Evolutionary conservation across 1,140 invertebrate genomes (phyloP).

Genomic region (Pachyrhynchus sulphureomaculatus): DNA sequence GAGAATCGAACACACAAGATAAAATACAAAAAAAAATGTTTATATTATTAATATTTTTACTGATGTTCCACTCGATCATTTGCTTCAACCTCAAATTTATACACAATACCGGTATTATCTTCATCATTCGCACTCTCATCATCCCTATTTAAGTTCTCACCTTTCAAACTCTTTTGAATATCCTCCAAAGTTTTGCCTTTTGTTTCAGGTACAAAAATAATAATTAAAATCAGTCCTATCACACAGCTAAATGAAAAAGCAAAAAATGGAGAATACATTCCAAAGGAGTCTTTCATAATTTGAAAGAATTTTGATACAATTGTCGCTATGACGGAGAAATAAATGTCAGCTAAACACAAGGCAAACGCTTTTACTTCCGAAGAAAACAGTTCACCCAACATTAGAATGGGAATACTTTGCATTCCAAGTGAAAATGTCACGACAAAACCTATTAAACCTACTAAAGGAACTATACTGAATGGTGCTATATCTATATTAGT

Average conservation of each 20-base stretch:
- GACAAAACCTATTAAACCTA: constrained; percentile 68
- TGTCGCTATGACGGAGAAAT: constrained; percentile 71
- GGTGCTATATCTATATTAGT: constrained; percentile 33
- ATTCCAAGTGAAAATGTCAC: constrained; percentile 69
- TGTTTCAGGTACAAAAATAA: constrained; percentile 75
- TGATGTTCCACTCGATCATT: not conserved
- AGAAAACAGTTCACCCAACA: constrained; percentile 75
- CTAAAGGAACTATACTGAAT: constrained; percentile 58
- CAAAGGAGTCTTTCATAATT: constrained; percentile 60
- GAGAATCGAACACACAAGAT: no score
- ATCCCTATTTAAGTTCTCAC: not conserved
- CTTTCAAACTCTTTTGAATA: constrained; percentile 42
- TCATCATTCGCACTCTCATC: not conserved
- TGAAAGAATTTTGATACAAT: constrained; percentile 74
- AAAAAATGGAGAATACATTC: constrained; percentile 71
- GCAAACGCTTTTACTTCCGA: constrained; percentile 69
- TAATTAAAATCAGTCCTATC: constrained; percentile 63
- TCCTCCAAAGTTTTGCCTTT: constrained; percentile 75
- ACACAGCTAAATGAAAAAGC: constrained; percentile 69
- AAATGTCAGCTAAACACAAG: constrained; percentile 67
- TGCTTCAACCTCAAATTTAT: no score
- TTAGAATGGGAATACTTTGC: constrained; percentile 69
- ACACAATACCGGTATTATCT: no score
- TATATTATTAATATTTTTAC: no score
- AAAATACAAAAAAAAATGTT: no score